These are phyloP conservation scores for Antechinus flavipes DNA, from an alignment of 2,113 vertebrate species.

Conservation along the genomic window DNA sequence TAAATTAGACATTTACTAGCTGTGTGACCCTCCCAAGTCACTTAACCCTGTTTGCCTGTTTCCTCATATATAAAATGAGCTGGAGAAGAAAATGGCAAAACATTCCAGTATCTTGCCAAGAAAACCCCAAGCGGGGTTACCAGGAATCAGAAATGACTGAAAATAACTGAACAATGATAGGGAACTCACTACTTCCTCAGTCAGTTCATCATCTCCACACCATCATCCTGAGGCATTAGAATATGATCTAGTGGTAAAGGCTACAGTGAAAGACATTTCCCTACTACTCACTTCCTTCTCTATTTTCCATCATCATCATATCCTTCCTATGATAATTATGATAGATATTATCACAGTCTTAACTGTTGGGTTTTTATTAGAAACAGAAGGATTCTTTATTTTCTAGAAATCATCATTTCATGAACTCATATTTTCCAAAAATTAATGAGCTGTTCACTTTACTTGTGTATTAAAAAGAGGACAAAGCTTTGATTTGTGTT, in stretches of 20 bases:
- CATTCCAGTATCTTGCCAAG: background rate
- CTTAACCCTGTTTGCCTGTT: background rate
- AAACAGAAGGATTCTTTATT: background rate
- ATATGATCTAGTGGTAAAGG: too few species aligned
- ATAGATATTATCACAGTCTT: background rate
- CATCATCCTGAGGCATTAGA: too few species aligned
- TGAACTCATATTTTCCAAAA: background rate
- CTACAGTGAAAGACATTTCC: too few species aligned
- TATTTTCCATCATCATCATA: too few species aligned
- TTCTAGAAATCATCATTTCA: background rate
- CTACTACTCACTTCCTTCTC: too few species aligned
- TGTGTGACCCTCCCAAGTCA: background rate
- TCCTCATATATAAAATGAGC: background rate
- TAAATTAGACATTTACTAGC: background rate
- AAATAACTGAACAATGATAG: background rate
- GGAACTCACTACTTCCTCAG: background rate
- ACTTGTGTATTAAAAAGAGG: background rate
- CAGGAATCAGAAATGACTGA: background rate
- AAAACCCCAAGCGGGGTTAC: background rate
- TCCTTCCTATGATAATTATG: too few species aligned
- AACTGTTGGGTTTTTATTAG: background rate
- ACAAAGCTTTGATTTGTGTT: background rate
- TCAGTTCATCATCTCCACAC: background rate
- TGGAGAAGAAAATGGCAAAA: background rate
- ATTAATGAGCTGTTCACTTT: background rate